A percentile compares a stretch with the other conserved stretches of the same genome.
These are phyloP conservation scores for Epinephelus coioides DNA, from an alignment of 2,797 vertebrate genomes.

Conservation along the genomic window DNA sequence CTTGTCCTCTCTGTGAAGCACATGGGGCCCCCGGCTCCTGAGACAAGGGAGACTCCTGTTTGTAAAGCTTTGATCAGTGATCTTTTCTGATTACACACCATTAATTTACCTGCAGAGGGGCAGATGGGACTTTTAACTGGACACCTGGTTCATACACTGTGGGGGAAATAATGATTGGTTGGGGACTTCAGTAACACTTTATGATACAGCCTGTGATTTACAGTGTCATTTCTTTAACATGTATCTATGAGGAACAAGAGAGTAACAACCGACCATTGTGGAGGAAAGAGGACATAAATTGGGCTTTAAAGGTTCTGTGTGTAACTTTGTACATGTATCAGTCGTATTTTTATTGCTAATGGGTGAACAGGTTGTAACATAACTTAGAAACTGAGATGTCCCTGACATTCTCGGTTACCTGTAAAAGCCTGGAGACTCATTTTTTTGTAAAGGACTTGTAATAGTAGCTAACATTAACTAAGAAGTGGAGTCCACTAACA, in stretches of 20 bases:
- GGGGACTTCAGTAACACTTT: not conserved
- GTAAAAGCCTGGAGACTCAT: too few species aligned
- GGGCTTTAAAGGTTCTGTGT: not conserved
- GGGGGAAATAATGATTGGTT: not conserved
- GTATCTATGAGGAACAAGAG: not conserved
- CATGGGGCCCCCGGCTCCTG: conserved; percentile 38
- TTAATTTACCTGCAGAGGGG: conserved; percentile 31
- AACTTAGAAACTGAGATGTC: too few species aligned
- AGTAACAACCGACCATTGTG: not conserved
- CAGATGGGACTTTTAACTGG: conserved; percentile 14
- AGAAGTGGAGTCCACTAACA: too few species aligned
- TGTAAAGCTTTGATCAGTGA: conserved; percentile 50
- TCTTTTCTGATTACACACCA: conserved; percentile 34
- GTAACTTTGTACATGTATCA: too few species aligned
- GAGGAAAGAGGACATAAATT: not conserved
- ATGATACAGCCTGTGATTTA: not conserved
- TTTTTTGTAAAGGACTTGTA: too few species aligned
- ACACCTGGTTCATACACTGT: not conserved
- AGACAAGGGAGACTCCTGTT: conserved; percentile 51
- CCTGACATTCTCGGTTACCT: too few species aligned
- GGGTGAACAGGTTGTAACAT: too few species aligned
- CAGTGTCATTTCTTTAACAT: too few species aligned
- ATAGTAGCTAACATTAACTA: too few species aligned
- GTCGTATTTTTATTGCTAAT: too few species aligned
- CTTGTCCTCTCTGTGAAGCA: conserved; percentile 50